Base-by-base conservation (phyloP, 2,113 vertebrate species). In the Paraplagusia blochii region DNA sequence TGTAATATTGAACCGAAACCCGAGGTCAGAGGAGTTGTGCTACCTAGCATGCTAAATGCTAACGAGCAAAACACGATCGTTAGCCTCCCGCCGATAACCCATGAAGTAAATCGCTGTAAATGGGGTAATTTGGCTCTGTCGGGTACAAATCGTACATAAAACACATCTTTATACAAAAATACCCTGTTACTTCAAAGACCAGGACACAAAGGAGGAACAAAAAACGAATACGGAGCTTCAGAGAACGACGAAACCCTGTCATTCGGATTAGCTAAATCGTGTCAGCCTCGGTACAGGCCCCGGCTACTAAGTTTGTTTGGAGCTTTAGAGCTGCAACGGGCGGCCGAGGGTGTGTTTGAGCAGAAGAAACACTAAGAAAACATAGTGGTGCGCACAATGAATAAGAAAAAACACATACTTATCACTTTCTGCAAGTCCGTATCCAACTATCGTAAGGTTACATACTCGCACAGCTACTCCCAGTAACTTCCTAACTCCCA, bases 401-500 rank as follows among this genome's bases (percentile, higher is more conserved):
- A 13, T 1, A 17, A 16, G 7, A 11, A 11, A 10, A 1, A 9
- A 9, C 1, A 29, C 69, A 66, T 53, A 86, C 82, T 76, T 63
- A 14, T 66, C 10, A 22, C 9, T 59, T 10, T 5, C 35, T 15
- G 48, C 57, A 54, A 54, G 15, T 59, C 22, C 53, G 39, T 33
- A 18, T 46, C 63, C 67, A 66, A 69, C 45, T 76, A 53, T 45
- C 70, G 49, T 55, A 44, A 43, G 76, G 57, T 83, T 77, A 84
- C 87, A 87, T 88, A 58, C 53, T 86, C 81, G 67, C 81, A 67
- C 60, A 67, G 63, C 66, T 71, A 63, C 72, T 58, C 54, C 46
- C 51, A 47, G 51, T 55, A 83, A 85, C 84, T 87, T 87, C 87
- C 85, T 86, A 29, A 29, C 79, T 16, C 74, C 79, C 68, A 80